Evolutionary conservation across 2,888 invertebrate species (phyloP).

Genomic region (Junonia oenone): DNA sequence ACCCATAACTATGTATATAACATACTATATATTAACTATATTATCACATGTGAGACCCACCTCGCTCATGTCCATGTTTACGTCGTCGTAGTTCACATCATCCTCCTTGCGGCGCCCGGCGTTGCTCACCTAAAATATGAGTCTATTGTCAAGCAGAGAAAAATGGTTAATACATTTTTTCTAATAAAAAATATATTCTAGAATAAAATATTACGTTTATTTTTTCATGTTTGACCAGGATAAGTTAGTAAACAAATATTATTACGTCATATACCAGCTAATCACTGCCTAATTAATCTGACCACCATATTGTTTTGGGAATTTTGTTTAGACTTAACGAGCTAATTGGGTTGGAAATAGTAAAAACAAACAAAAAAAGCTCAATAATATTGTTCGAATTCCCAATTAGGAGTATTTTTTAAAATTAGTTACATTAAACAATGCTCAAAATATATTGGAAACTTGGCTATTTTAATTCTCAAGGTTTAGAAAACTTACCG

Average conservation of each 20-base stretch:
- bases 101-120: conserved; percentile 63
- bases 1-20: conserved; percentile 7
- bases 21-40: background rate
- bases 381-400: background rate
- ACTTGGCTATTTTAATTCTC: conserved; percentile 12
- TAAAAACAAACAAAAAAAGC: background rate
- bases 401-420: background rate
- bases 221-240: too few relatives aligned
- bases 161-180: conserved; percentile 64
- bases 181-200: conserved; percentile 25
- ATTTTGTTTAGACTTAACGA: background rate
- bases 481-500: conserved; percentile 57
- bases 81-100: conserved; percentile 86
- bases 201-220: too few relatives aligned
- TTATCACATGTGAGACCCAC: conserved; percentile 56
- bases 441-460: background rate
- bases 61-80: conserved; percentile 89
- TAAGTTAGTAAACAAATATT: background rate
- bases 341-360: background rate
- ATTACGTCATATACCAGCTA: background rate
- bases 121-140: conserved; percentile 71
- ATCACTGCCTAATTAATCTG: background rate
- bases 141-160: conserved; percentile 82
- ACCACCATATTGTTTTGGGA: background rate
- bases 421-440: background rate